Percentiles rank a stretch among this genome's conserved stretches.
Conservation (phyloP, 2,113 vertebrate genomes). For the Coptodon rendalli region DNA sequence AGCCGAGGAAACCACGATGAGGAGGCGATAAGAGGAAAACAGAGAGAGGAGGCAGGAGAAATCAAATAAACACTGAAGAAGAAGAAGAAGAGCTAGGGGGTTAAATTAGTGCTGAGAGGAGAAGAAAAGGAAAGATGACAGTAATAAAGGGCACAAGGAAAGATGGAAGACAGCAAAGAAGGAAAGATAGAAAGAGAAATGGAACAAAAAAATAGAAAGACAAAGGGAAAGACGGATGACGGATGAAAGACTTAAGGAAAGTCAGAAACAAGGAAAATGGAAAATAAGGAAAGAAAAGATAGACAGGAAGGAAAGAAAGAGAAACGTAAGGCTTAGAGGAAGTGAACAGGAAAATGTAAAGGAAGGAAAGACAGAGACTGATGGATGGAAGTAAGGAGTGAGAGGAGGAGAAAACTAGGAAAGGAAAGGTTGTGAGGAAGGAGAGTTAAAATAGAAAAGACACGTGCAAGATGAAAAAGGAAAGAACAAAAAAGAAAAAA, state of each 20-base stretch:
- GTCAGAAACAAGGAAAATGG: not conserved
- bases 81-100: not conserved
- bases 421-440: not conserved
- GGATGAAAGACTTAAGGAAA: not conserved
- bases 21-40: not conserved
- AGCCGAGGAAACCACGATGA: not conserved
- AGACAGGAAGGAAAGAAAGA: not conserved
- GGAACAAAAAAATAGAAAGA: not conserved
- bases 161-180: not conserved
- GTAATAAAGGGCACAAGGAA: not conserved
- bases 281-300: not conserved
- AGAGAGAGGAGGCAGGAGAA: not conserved
- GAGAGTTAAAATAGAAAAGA: not conserved
- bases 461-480: not conserved
- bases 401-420: not conserved
- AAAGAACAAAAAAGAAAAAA: not conserved
- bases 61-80: not conserved
- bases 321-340: not conserved
- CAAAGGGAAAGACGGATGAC: not conserved
- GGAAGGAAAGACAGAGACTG: not conserved
- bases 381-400: not conserved
- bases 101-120: not conserved
- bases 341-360: not conserved
- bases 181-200: not conserved
- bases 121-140: not conserved